A percentile compares a stretch with the other conserved stretches of the same genome.
Evolutionary conservation across 2,888 invertebrate genomes (phyloP).

Genomic region (Caenorhabditis drosophilae): DNA sequence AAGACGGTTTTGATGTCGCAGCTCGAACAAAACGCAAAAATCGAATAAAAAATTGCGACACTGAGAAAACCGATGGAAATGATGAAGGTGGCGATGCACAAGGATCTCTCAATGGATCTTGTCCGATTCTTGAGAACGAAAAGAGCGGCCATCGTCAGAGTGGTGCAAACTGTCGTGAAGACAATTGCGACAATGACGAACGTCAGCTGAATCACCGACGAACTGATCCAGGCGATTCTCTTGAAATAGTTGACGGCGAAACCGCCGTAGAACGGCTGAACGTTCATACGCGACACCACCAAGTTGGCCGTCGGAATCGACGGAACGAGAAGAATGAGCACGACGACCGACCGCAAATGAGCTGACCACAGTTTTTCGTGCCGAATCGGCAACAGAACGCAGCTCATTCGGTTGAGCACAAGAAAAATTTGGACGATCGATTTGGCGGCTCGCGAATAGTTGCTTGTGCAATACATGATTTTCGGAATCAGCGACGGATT

Average conservation of each 20-base stretch:
- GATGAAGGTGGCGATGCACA: neutral
- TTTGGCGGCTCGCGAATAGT: constrained; percentile 1
- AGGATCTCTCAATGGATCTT: constrained; percentile 2
- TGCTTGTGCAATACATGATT: neutral
- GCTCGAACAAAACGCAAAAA: neutral
- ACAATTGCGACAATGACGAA: neutral
- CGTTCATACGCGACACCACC: neutral
- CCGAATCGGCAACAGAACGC: neutral
- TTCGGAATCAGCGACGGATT: neutral
- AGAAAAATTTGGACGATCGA: constrained; percentile 1
- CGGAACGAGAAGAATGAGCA: neutral
- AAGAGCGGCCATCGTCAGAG: neutral
- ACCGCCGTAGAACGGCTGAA: neutral
- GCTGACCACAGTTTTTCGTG: neutral
- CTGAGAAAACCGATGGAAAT: constrained; percentile 1
- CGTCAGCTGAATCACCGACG: neutral
- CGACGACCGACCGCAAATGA: neutral
- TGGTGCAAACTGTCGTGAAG: neutral
- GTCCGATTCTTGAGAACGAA: neutral
- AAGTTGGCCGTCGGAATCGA: neutral
- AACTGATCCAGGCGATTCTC: neutral
- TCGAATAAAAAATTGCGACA: neutral
- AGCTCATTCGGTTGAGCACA: constrained; percentile 5
- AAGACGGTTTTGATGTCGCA: neutral
- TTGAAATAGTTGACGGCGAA: neutral